Percentiles rank a stretch among this genome's conserved stretches.
These are phyloP conservation scores for Dufourea novaeangliae DNA, from an alignment of 1,140 invertebrate genomes.

Conservation along the genomic window DNA sequence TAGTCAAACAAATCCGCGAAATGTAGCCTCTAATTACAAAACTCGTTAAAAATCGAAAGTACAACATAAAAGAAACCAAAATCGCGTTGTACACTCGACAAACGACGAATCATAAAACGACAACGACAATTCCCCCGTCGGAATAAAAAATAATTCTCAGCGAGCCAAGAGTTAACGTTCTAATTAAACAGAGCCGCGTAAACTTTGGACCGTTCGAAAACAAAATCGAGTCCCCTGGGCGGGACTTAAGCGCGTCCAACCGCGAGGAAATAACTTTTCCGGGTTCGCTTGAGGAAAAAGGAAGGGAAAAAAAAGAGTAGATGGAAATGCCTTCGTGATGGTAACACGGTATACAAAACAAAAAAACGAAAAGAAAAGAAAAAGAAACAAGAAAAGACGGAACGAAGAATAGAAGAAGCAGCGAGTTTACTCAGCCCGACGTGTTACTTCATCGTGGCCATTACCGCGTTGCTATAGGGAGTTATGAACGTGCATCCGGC, in stretches of 20 bases:
- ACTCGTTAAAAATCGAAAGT: no score
- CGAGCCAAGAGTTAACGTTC: background rate
- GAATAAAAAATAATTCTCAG: background rate
- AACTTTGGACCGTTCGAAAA: background rate
- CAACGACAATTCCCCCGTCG: background rate
- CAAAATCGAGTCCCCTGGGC: background rate
- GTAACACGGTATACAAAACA: no score
- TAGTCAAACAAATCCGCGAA: no score
- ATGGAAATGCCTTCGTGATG: no score
- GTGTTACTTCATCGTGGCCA: conserved; percentile 44
- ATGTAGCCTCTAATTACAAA: no score
- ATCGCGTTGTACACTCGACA: no score
- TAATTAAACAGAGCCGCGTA: background rate
- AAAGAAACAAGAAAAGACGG: background rate
- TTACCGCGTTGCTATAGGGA: conserved; percentile 36
- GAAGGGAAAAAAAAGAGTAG: background rate
- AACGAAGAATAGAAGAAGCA: background rate
- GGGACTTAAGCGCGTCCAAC: background rate
- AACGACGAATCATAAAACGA: no score
- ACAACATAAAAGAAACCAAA: no score
- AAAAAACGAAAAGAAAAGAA: no score
- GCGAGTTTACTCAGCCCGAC: background rate
- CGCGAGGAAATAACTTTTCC: conserved; percentile 1
- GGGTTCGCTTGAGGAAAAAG: background rate
- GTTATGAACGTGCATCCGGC: conserved; percentile 28